A percentile compares a stretch with the other conserved stretches of the same genome.
These are phyloP conservation scores for Sciurus vulgaris DNA, from an alignment of 2,797 vertebrate species.

Conservation along the genomic window DNA sequence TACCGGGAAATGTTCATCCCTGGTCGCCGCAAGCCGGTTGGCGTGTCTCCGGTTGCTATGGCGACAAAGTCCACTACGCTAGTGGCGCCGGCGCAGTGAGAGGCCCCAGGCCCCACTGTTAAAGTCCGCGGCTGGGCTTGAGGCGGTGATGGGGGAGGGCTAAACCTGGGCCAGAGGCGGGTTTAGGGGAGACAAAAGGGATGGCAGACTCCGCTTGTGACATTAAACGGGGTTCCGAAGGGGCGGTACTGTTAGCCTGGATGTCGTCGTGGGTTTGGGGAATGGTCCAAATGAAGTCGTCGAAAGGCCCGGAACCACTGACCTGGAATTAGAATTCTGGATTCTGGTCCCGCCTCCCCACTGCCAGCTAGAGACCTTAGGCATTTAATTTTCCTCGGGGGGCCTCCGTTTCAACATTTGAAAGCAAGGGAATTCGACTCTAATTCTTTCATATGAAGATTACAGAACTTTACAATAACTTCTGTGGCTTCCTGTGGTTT, in stretches of 20 bases:
- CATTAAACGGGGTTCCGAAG: not conserved
- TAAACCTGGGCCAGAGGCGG: not conserved
- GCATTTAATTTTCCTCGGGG: not conserved
- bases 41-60: conserved; percentile 71
- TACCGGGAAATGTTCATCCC: not conserved
- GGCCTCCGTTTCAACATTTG: not conserved
- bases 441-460: conserved; percentile 1
- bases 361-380: not conserved
- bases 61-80: accelerated
- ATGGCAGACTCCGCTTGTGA: not conserved
- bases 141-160: accelerated
- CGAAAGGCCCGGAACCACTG: not conserved
- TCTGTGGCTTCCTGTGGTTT: not conserved
- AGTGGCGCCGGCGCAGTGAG: conserved; percentile 56
- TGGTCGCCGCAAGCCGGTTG: not conserved
- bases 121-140: not conserved
- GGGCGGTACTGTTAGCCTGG: not conserved
- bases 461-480: not conserved
- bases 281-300: not conserved
- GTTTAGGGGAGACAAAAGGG: not conserved
- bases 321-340: not conserved
- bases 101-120: accelerated
- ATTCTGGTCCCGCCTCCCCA: not conserved
- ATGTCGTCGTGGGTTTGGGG: not conserved
- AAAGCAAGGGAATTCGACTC: conserved; percentile 44